Evolutionary conservation across 1,140 invertebrate species (phyloP), one percentile per base, ranked within the genome.

Genomic region (Drosophila seguyi): DNA sequence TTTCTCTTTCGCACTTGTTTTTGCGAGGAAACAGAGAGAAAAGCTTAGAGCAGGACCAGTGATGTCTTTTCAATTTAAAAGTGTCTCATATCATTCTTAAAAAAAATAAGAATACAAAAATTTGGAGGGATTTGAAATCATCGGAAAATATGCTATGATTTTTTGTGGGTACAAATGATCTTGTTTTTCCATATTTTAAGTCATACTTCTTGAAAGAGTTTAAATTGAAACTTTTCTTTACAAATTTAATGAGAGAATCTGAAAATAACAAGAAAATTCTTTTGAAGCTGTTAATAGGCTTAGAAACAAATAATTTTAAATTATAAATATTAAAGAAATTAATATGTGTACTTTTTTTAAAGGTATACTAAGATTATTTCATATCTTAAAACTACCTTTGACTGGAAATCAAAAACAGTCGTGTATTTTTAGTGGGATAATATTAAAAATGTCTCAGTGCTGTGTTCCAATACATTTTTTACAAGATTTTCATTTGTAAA

Each of bases 11-110:
- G 34, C 22, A 29, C 39, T 11, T 38, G 13, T 7, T 31, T 18
- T 38, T n/a, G 56, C 38, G 22, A 18, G 57, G 31, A 58, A 75
- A 69, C 61, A 57, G 71, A 56, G 36, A 20, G 34, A 41, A 47
- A 55, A 18, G 11, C 31, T 34, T 6, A 25, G 39, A 10, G 22
- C 34, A 16, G 14, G 14, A 50, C 22, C 29, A 66, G 66, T 36
- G 61, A 69, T 67, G 66, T 36, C 59, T 38, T 25, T 11, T 13
- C 14, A 8, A 10, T 6, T 6, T 11, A n/a, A 5, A 18, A 5
- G 16, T n/a, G 5, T 3, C 3, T 50, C 1, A 48, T 29, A n/a
- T 29, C 14, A 2, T 18, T 13, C 3, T 4, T 0, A n/a, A 0
- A 11, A 1, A 10, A n/a, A 13, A 20, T 14, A 13, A 25, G 2